phyloP scores from a whole-genome alignment of 2,888 invertebrate species.

The Arctia plantaginis region DNA sequence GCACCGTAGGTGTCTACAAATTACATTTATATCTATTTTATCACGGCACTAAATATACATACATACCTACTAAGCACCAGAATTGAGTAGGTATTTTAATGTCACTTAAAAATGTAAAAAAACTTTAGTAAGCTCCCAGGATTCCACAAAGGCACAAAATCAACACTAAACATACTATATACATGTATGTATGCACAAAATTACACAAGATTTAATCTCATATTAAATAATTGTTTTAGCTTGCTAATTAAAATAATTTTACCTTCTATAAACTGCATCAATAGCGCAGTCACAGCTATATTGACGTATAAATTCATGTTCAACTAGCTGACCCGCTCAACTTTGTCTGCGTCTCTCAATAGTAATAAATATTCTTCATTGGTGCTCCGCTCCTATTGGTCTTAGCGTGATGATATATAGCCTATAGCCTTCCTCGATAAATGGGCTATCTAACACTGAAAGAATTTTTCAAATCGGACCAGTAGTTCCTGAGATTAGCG shows the following conservation, averaged over 20 bases:
- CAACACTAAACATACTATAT: background rate
- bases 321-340: too few species aligned
- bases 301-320: too few species aligned
- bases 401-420: too few species aligned
- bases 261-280: background rate
- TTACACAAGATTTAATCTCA: background rate
- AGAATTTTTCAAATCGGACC: too few species aligned
- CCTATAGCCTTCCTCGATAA: too few species aligned
- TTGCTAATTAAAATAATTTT: background rate
- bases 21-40: slow-evolving; percentile 22
- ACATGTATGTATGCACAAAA: too few species aligned
- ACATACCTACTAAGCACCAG: background rate
- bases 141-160: background rate
- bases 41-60: slow-evolving; percentile 18
- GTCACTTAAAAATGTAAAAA: background rate
- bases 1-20: slow-evolving; percentile 64
- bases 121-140: background rate
- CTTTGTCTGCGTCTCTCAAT: too few species aligned
- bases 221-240: background rate
- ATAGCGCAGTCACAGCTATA: background rate
- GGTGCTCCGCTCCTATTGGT: too few species aligned
- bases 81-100: background rate
- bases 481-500: too few species aligned
- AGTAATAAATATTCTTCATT: too few species aligned
- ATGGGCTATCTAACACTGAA: too few species aligned